Conservation (phyloP, 2,888 invertebrate species). For the Sarcophaga variegata region DNA sequence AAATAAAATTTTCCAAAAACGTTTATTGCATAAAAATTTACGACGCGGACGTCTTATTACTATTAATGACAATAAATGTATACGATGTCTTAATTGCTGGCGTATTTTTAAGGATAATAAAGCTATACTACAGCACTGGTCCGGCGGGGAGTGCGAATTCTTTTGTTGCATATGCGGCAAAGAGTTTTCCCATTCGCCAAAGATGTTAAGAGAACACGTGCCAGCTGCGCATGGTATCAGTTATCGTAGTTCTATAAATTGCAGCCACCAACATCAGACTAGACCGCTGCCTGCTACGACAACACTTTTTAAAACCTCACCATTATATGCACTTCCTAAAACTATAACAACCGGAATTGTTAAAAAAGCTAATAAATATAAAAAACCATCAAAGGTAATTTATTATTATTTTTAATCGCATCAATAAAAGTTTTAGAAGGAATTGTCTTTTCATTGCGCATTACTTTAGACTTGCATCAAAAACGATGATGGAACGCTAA, state of each 20-base stretch:
- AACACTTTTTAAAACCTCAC: slow-evolving; percentile 15
- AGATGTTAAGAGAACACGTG: slow-evolving; percentile 75
- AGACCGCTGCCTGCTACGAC: not conserved
- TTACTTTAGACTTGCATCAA: slow-evolving; percentile 53
- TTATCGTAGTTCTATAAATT: slow-evolving; percentile 70
- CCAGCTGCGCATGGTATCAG: slow-evolving; percentile 73
- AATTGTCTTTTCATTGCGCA: not conserved
- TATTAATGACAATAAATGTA: slow-evolving; percentile 73
- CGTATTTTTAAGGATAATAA: slow-evolving; percentile 74
- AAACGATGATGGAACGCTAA: slow-evolving; percentile 69
- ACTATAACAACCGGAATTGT: not conserved
- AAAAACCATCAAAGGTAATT: slow-evolving; percentile 53
- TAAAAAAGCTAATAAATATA: slow-evolving; percentile 34
- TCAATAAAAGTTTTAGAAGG: slow-evolving; percentile 2
- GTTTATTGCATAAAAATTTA: slow-evolving; percentile 71
- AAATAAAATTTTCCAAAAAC: slow-evolving; percentile 72
- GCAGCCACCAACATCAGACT: slow-evolving; percentile 1
- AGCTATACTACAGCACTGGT: slow-evolving; percentile 76
- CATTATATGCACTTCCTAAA: not conserved
- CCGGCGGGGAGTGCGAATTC: slow-evolving; percentile 75
- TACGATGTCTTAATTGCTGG: slow-evolving; percentile 77
- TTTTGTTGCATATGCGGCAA: slow-evolving; percentile 76
- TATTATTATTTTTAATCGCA: not conserved
- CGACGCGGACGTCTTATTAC: slow-evolving; percentile 74
- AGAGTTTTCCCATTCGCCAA: slow-evolving; percentile 75